phyloP scores from a whole-genome alignment of 2,888 invertebrate genomes.

The Empis stercorea region DNA sequence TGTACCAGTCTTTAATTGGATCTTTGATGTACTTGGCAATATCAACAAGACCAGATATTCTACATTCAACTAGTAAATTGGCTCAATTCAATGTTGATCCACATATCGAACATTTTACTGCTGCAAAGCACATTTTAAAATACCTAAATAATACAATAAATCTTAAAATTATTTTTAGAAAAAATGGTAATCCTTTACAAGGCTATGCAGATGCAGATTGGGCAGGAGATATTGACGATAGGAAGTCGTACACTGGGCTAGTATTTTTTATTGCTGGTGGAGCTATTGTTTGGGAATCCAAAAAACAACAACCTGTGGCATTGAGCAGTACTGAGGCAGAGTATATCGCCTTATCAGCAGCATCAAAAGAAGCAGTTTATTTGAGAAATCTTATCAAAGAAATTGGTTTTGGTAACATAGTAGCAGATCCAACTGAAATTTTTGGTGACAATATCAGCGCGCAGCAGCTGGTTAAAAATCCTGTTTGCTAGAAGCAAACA shows the following conservation, averaged over 20 bases:
- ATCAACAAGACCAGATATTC: constrained; percentile 11
- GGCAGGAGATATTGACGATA: constrained; percentile 9
- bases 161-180: constrained; percentile 5
- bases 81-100: constrained; percentile 9
- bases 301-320: no score
- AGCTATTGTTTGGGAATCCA: no score
- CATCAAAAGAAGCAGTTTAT: constrained; percentile 1
- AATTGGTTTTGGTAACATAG: neutral
- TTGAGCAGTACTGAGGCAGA: constrained; percentile 11
- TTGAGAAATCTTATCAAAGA: neutral
- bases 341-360: constrained; percentile 11
- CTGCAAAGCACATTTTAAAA: constrained; percentile 9
- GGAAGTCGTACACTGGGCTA: constrained; percentile 11
- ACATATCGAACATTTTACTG: constrained; percentile 7
- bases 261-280: constrained; percentile 7
- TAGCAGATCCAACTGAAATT: no score
- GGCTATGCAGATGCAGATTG: constrained; percentile 14
- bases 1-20: constrained; percentile 8
- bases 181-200: constrained; percentile 5
- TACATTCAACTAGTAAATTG: constrained; percentile 6
- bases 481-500: neutral
- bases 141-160: constrained; percentile 8
- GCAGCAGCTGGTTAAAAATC: neutral
- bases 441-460: constrained; percentile 3
- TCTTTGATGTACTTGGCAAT: constrained; percentile 10